These are phyloP conservation scores for Serinus canaria DNA, from an alignment of 2,113 vertebrate species.

Conservation along the genomic window DNA sequence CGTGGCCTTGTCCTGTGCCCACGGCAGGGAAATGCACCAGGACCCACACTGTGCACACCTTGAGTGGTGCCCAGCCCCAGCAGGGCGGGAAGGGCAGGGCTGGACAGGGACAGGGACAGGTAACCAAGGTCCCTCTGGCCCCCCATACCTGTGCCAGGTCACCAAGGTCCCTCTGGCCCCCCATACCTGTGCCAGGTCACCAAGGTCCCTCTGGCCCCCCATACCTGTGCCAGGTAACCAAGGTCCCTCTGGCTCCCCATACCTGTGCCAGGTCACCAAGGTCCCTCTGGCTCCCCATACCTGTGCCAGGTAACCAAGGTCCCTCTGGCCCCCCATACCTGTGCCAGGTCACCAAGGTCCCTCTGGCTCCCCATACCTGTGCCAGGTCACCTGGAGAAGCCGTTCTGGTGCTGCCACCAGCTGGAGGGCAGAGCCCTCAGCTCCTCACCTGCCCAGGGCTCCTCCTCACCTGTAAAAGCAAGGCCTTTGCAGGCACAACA, in stretches of 20 bases:
- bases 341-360: not conserved
- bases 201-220: no score
- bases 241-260: no score
- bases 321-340: no score
- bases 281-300: no score
- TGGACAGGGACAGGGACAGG: not conserved
- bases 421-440: not conserved
- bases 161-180: not conserved
- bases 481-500: not conserved
- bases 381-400: not conserved
- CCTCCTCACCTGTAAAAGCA: not conserved
- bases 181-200: no score
- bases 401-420: not conserved
- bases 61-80: not conserved
- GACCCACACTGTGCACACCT: not conserved
- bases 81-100: fast-evolving
- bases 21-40: fast-evolving
- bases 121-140: not conserved
- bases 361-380: not conserved
- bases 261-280: no score
- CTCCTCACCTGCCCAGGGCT: not conserved
- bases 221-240: no score
- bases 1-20: fast-evolving
- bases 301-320: no score
- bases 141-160: not conserved